Percentiles rank a stretch among this genome's conserved stretches.
Evolutionary conservation across 2,113 vertebrate species (phyloP).

Genomic region (Muntiacus muntjak): DNA sequence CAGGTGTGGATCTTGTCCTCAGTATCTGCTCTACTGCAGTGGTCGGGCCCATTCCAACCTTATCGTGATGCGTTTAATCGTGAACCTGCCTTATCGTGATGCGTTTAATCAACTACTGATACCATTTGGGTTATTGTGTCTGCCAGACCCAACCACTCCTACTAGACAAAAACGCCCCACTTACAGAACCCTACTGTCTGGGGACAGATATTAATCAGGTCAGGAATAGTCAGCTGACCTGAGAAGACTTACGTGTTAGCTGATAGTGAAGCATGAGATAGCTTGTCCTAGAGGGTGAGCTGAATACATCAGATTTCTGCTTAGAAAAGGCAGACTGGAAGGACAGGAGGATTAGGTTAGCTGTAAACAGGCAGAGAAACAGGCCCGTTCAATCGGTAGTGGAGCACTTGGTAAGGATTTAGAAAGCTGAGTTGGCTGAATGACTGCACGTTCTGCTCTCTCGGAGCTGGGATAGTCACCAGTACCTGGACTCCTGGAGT

Average conservation of each 20-base stretch:
- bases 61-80: neutral
- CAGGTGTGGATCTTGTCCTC: neutral
- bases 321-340: neutral
- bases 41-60: neutral
- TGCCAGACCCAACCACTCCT: neutral
- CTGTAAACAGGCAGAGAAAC: neutral
- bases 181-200: neutral
- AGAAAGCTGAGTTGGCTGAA: neutral
- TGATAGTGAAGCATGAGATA: neutral
- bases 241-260: neutral
- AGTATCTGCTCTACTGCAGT: neutral
- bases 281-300: neutral
- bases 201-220: neutral
- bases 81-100: neutral
- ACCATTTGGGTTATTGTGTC: neutral
- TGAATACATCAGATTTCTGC: neutral
- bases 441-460: neutral
- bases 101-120: neutral
- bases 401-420: neutral
- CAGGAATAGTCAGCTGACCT: neutral
- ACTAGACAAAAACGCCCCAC: neutral
- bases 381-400: neutral
- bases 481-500: neutral
- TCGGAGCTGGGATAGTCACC: neutral
- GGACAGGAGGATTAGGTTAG: neutral